Base-by-base conservation (phyloP, 2,797 vertebrate species). In the Tamandua tetradactyla region DNA sequence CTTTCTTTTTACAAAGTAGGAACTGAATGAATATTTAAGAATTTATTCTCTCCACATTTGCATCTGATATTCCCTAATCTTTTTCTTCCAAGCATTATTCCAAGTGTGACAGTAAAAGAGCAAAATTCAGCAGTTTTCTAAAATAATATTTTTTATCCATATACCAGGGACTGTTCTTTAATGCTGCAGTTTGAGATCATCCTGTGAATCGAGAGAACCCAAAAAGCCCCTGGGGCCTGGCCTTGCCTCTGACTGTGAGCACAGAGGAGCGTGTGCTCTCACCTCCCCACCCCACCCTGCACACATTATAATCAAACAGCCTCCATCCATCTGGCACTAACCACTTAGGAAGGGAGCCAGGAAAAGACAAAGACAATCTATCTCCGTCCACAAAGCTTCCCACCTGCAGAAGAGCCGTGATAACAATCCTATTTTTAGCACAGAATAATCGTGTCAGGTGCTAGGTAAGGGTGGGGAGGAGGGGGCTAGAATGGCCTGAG, bases 401-500 rank as follows among this genome's bases (percentile, higher is more conserved):
- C 84, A 93, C 62, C 87, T 92, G 55, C 91, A 83, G 87, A 76
- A 74, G 57, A 61, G 74, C 95, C 87, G 40, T 69, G 89, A 80
- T 49, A 83, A 78, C 59, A 69, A 52, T 91, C 59, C 86, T 96
- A 83, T 95, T 95, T 96, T 95, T 92, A 96, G 74, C 40, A 55
- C 17, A 5, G 66, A 81, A 89, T 68, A 83, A 94, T 87, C 64
- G 62, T 68, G 52, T 78, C 87, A 80, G 85, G 93, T 86, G 59
- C 62, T 59, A 30, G 89, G 68, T 69, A 52, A 37, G 18, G 71
- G 64, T 35, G 44, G 30, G 22, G 13, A 23, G 5, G 27, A 18
- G 13, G 22, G 66, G 35, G 13, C 83, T 87, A 76, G 52, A 55
- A 71, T 0, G 22, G 66, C 74, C 74, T 12, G 5, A 20, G 68